Percentiles rank a stretch among this genome's conserved stretches.
Conservation (phyloP, 2,113 vertebrate genomes). For the Anarhynchus alexandrinus region DNA sequence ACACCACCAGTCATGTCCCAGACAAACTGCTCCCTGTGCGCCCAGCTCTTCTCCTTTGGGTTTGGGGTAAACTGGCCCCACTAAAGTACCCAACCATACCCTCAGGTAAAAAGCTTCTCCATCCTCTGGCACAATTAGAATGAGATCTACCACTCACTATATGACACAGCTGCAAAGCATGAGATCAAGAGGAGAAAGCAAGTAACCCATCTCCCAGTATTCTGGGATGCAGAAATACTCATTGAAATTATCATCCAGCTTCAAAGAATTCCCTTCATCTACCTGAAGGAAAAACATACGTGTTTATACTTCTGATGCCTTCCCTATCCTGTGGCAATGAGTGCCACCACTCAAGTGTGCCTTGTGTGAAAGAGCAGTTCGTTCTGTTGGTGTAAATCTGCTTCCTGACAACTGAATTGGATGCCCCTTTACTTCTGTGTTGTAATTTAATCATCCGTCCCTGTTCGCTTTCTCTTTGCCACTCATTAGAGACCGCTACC, state of each 20-base stretch:
- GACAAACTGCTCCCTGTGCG: neutral
- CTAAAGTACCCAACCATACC: neutral
- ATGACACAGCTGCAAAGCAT: neutral
- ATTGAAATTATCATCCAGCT: neutral
- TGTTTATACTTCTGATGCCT: neutral
- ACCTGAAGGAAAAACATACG: neutral
- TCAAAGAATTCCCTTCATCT: neutral
- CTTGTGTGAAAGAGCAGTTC: neutral
- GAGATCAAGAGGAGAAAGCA: neutral
- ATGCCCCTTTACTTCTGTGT: neutral
- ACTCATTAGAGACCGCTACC: neutral
- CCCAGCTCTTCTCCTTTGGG: neutral
- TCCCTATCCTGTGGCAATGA: neutral
- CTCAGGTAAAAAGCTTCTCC: neutral
- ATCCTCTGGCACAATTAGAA: neutral
- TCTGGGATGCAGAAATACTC: neutral
- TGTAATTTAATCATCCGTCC: neutral
- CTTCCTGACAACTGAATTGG: neutral
- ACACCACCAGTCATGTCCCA: neutral
- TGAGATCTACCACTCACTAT: neutral
- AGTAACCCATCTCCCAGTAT: neutral
- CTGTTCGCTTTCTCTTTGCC: neutral
- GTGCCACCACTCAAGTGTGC: neutral
- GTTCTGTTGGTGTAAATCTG: neutral
- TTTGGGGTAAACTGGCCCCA: neutral